Evolutionary conservation across 2,113 vertebrate genomes (phyloP).

Genomic region (Nerophis ophidion): DNA sequence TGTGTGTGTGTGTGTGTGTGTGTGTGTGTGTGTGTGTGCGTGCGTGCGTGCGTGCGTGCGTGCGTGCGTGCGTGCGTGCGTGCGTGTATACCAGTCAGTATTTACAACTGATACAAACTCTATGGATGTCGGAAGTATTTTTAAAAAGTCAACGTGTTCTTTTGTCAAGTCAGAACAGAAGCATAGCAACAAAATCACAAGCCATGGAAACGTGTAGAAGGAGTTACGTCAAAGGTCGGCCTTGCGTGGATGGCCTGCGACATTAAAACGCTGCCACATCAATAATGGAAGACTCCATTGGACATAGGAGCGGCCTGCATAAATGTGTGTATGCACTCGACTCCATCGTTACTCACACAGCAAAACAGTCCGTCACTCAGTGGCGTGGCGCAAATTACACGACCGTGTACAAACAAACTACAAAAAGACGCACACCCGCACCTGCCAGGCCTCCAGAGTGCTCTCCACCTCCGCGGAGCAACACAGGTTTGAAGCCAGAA

Average conservation of each 20-base stretch:
- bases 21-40: too few relatives aligned
- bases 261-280: slow-evolving; percentile 30
- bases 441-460: slow-evolving; percentile 12
- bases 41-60: too few relatives aligned
- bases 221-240: slow-evolving; percentile 8
- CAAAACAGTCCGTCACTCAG: too few relatives aligned
- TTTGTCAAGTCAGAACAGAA: too few relatives aligned
- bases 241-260: slow-evolving; percentile 19
- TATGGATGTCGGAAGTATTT: too few relatives aligned
- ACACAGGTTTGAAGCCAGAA: slow-evolving; percentile 48
- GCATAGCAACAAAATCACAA: too few relatives aligned
- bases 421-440: neutral
- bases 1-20: too few relatives aligned
- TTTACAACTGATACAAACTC: too few relatives aligned
- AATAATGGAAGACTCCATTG: slow-evolving; percentile 26
- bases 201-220: neutral
- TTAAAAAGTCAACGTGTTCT: too few relatives aligned
- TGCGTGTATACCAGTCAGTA: too few relatives aligned
- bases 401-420: neutral
- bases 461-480: slow-evolving; percentile 11
- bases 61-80: too few relatives aligned
- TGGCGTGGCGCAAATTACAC: too few relatives aligned
- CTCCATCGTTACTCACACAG: neutral
- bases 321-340: slow-evolving; percentile 7
- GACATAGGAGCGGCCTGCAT: slow-evolving; percentile 1